phyloP scores from a whole-genome alignment of 2,113 vertebrate genomes.

The Eurypyga helias region DNA sequence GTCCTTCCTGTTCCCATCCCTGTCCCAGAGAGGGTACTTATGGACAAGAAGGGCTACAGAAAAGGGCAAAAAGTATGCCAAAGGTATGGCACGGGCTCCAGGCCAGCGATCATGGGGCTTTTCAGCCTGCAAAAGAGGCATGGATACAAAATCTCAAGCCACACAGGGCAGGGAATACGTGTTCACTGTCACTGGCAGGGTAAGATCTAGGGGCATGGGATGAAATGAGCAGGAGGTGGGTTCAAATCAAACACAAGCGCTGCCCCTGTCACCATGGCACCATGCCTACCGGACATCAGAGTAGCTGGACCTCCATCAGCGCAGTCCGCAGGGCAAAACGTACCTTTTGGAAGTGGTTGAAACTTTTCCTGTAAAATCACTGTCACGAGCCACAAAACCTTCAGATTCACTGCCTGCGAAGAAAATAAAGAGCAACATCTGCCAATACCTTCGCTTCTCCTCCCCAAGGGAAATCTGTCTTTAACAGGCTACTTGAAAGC shows the following conservation, averaged over 20 bases:
- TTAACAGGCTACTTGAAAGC: not conserved
- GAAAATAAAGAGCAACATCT: not conserved
- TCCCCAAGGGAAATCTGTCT: not conserved
- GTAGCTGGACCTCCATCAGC: not conserved
- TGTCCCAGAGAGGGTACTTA: not conserved
- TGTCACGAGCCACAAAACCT: not conserved
- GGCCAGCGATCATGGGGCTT: not conserved
- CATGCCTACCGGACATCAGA: fast-evolving
- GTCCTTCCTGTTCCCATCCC: fast-evolving
- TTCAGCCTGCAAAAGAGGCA: not conserved
- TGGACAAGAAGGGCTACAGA: not conserved
- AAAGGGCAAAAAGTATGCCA: not conserved
- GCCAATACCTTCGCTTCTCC: not conserved
- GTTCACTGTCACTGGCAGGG: not conserved
- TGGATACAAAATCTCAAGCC: not conserved
- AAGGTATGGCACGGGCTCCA: not conserved
- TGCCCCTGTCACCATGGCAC: fast-evolving
- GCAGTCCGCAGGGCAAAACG: fast-evolving
- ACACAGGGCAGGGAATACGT: fast-evolving
- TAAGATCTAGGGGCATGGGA: fast-evolving
- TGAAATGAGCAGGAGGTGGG: not conserved
- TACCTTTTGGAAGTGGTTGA: fast-evolving
- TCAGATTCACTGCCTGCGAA: not conserved
- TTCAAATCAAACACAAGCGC: not conserved
- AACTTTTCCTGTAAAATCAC: not conserved